Percentiles rank a stretch among this genome's conserved stretches.
These are phyloP conservation scores for Thaleichthys pacificus DNA, from an alignment of 2,797 vertebrate genomes.

Conservation along the genomic window DNA sequence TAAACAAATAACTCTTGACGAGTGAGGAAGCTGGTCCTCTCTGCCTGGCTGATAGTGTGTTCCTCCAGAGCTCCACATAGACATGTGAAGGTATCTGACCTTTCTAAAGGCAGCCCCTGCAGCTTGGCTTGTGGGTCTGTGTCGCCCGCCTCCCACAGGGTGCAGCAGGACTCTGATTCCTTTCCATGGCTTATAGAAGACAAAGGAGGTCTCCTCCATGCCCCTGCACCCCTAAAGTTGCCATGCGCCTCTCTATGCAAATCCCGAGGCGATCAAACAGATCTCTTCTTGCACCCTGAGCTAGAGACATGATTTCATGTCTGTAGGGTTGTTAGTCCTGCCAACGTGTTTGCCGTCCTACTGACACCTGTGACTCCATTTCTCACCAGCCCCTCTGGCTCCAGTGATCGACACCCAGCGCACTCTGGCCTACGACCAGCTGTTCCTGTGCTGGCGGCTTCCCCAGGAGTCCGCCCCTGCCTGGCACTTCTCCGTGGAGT, in stretches of 20 bases:
- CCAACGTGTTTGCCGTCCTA: background rate
- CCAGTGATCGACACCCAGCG: slow-evolving; percentile 95
- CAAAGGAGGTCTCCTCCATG: background rate
- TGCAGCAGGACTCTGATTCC: background rate
- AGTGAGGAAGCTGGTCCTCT: background rate
- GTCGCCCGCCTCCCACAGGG: background rate
- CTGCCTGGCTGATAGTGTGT: background rate
- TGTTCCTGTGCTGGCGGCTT: slow-evolving; percentile 93
- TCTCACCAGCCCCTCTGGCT: slow-evolving; percentile 82
- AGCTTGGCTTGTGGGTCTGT: background rate
- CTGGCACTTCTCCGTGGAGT: slow-evolving; percentile 94
- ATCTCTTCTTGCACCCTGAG: background rate
- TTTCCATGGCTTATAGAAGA: background rate
- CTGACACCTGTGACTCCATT: background rate
- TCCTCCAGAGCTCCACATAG: background rate
- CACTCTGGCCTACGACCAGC: slow-evolving; percentile 94
- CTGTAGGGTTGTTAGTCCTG: background rate
- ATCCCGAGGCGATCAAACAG: background rate
- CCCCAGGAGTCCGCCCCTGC: slow-evolving; percentile 86
- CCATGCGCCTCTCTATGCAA: background rate
- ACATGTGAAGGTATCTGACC: background rate
- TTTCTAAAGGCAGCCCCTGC: background rate
- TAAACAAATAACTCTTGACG: background rate
- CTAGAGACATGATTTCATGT: background rate
- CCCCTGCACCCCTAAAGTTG: background rate